Conservation (phyloP, 2,113 vertebrate species). For the Chaenogobius annularis region DNA sequence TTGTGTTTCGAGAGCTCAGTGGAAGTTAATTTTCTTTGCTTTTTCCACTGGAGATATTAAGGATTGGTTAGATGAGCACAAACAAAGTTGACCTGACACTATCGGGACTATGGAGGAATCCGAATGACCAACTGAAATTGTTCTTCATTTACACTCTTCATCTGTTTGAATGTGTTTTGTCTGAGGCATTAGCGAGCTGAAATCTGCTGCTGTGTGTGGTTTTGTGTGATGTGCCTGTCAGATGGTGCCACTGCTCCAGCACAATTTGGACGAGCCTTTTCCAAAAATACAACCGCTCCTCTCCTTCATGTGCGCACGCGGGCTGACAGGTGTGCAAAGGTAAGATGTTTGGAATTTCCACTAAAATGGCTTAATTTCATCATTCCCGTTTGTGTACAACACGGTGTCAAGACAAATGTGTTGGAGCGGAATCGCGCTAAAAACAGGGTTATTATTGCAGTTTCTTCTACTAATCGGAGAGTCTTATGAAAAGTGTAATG, state of each 20-base stretch:
- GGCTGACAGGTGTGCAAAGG: conserved; percentile 1
- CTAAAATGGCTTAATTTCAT: conserved; percentile 6
- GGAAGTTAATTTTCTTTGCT: background rate
- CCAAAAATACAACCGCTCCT: conserved; percentile 3
- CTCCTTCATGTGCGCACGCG: background rate
- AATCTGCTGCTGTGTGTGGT: background rate
- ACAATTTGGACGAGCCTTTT: conserved; percentile 1
- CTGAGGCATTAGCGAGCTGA: background rate
- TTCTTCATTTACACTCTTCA: background rate
- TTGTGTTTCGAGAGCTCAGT: too few relatives aligned
- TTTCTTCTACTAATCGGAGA: background rate
- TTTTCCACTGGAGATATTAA: background rate
- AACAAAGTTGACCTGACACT: too few relatives aligned
- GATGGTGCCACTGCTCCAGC: background rate
- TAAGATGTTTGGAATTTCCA: conserved; percentile 2
- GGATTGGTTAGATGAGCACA: background rate
- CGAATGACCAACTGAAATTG: too few relatives aligned
- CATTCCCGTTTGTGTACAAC: background rate
- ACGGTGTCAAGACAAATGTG: background rate
- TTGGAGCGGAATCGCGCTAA: background rate
- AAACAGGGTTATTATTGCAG: background rate
- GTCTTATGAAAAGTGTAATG: background rate
- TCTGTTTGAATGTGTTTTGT: background rate
- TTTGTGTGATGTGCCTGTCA: conserved; percentile 2
- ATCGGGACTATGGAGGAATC: too few relatives aligned